Evolutionary conservation across 1,140 invertebrate species (phyloP).

Genomic region (Anoplophora glabripennis): DNA sequence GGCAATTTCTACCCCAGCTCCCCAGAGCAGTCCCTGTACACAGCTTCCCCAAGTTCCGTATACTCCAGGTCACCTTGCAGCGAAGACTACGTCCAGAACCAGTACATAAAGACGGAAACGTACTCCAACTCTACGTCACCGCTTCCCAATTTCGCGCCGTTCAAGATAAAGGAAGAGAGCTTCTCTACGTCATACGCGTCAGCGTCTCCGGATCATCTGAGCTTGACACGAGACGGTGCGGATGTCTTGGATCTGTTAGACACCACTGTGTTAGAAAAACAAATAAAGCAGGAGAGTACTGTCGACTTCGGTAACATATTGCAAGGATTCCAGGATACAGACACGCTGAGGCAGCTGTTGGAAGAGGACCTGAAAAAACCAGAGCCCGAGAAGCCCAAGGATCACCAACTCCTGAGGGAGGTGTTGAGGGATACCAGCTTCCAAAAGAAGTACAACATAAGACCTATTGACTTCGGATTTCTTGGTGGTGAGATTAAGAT

Average conservation of each 20-base stretch:
- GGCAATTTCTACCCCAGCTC: slow-evolving; percentile 44
- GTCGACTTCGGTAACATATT: slow-evolving; percentile 51
- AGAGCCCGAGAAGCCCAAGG: slow-evolving; percentile 51
- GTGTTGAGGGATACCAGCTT: slow-evolving; percentile 79
- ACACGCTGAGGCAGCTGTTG: slow-evolving; percentile 37
- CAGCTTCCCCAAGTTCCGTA: slow-evolving; percentile 36
- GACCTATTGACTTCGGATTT: slow-evolving; percentile 67
- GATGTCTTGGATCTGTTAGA: slow-evolving; percentile 33
- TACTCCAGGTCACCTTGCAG: slow-evolving; percentile 39
- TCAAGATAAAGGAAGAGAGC: slow-evolving; percentile 54
- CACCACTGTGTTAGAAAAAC: slow-evolving; percentile 32
- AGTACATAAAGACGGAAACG: slow-evolving; percentile 40
- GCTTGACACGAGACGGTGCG: slow-evolving; percentile 11
- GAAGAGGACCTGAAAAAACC: slow-evolving; percentile 30
- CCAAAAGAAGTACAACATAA: slow-evolving; percentile 76
- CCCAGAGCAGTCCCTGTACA: slow-evolving; percentile 44
- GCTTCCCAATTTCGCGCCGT: slow-evolving; percentile 29
- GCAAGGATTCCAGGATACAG: slow-evolving; percentile 47
- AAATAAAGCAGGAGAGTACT: slow-evolving; percentile 44
- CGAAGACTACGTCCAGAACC: slow-evolving; percentile 33
- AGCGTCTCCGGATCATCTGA: slow-evolving; percentile 29
- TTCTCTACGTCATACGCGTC: slow-evolving; percentile 33
- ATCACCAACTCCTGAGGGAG: slow-evolving; percentile 76
- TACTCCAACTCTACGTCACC: slow-evolving; percentile 37
- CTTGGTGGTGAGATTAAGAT: slow-evolving; percentile 56